Evolutionary conservation across 2,888 invertebrate genomes (phyloP).

Genomic region (Diachrysia chrysitis): DNA sequence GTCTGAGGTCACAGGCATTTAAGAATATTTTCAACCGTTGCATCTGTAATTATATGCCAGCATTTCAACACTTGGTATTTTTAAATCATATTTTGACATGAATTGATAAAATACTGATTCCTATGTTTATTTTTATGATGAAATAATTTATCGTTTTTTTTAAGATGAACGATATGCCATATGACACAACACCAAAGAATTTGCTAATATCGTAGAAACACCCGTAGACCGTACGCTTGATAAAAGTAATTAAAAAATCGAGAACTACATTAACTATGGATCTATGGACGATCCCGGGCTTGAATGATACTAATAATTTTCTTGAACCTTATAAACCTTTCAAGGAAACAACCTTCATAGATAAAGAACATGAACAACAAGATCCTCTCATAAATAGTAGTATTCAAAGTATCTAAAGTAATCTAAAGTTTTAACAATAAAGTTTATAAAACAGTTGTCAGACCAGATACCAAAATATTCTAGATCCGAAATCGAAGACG

Average conservation of each 20-base stretch:
- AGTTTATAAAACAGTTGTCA: neutral
- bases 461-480: neutral
- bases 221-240: too few species aligned
- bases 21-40: slow-evolving; percentile 28
- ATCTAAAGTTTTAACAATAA: neutral
- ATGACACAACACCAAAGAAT: too few species aligned
- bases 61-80: slow-evolving; percentile 26
- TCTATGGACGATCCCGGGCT: too few species aligned
- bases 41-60: slow-evolving; percentile 41
- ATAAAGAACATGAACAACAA: too few species aligned
- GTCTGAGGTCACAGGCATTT: slow-evolving; percentile 36
- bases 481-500: neutral
- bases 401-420: too few species aligned
- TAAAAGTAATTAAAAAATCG: too few species aligned
- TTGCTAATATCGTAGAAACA: too few species aligned
- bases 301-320: too few species aligned
- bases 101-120: slow-evolving; percentile 3
- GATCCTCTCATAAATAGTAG: too few species aligned
- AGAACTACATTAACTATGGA: too few species aligned
- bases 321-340: too few species aligned
- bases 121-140: neutral
- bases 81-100: slow-evolving; percentile 45
- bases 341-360: too few species aligned
- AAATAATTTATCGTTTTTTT: neutral
- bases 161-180: neutral